Conservation (phyloP, 1,140 invertebrate genomes). For the Varroa destructor region DNA sequence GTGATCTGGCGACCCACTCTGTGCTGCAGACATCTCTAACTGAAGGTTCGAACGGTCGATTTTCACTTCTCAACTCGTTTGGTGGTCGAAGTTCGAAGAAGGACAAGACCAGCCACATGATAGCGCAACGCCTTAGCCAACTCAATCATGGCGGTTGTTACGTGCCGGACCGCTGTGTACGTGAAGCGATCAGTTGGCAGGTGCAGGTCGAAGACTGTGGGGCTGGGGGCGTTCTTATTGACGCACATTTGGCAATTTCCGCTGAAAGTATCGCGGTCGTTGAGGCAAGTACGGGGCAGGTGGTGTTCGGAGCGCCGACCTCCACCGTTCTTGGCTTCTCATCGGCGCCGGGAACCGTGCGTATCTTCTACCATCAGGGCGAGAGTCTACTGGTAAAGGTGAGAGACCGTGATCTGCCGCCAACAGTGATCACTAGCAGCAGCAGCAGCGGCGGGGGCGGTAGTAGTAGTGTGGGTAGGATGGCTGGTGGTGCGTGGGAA, state of each 20-base stretch:
- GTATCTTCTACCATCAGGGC: conserved; percentile 52
- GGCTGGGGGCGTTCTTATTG: conserved; percentile 36
- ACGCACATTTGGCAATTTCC: conserved; percentile 14
- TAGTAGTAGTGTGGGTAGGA: conserved; percentile 38
- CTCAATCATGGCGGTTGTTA: conserved; percentile 47
- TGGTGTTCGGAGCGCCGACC: conserved; percentile 14
- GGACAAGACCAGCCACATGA: conserved; percentile 37
- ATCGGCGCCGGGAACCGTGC: conserved; percentile 2
- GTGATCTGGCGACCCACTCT: conserved; percentile 71
- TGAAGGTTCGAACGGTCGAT: conserved; percentile 14
- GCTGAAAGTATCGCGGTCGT: conserved; percentile 19
- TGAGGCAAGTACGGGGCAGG: conserved; percentile 2
- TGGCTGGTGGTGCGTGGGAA: conserved; percentile 36
- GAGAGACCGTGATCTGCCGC: conserved; percentile 35
- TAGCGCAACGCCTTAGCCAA: neutral
- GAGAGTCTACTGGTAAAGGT: conserved; percentile 57
- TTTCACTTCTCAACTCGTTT: conserved; percentile 43
- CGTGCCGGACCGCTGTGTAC: conserved; percentile 50
- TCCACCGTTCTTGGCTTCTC: conserved; percentile 17
- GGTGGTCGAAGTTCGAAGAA: conserved; percentile 54
- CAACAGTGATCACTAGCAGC: conserved; percentile 22
- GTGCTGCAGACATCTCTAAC: conserved; percentile 53
- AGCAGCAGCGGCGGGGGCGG: conserved; percentile 37
- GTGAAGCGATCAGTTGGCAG: conserved; percentile 64
- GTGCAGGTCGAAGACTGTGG: conserved; percentile 53